A percentile compares a stretch with the other conserved stretches of the same genome.
Conservation (phyloP, 2,888 invertebrate genomes). For the Drosophila rubida region DNA sequence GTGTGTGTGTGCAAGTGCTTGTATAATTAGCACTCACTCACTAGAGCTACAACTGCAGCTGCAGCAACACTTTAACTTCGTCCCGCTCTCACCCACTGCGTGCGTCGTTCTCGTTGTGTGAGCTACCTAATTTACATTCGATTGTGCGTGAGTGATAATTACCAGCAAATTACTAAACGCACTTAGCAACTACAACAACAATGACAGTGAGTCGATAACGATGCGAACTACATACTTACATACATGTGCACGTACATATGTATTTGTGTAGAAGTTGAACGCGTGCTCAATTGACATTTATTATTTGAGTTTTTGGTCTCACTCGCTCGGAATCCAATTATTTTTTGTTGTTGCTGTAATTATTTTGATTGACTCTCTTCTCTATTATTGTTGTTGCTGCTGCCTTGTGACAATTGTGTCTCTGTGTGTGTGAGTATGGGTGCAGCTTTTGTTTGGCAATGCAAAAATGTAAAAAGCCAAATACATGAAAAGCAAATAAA, state of each 20-base stretch:
- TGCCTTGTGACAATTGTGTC: constrained; percentile 24
- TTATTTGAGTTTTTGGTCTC: constrained; percentile 49
- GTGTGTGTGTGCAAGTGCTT: constrained; percentile 43
- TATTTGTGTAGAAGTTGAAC: constrained; percentile 17
- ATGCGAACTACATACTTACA: constrained; percentile 7
- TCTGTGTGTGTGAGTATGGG: constrained; percentile 10
- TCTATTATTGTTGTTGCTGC: constrained; percentile 28
- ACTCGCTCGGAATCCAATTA: constrained; percentile 26
- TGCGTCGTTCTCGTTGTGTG: constrained; percentile 8
- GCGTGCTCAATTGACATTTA: constrained; percentile 73
- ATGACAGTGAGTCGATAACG: constrained; percentile 16
- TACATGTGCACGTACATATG: no score
- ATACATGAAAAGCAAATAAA: constrained; percentile 27
- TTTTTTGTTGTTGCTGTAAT: constrained; percentile 43
- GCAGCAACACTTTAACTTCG: constrained; percentile 23
- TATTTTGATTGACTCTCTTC: constrained; percentile 61
- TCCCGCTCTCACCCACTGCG: constrained; percentile 1
- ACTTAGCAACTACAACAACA: constrained; percentile 65
- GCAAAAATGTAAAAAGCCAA: constrained; percentile 24
- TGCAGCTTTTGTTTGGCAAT: constrained; percentile 44
- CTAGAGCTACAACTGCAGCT: constrained; percentile 31
- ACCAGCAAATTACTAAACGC: constrained; percentile 75
- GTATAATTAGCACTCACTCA: constrained; percentile 65
- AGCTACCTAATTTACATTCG: constrained; percentile 58
- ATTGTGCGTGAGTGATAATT: constrained; percentile 79